Percentiles rank a stretch among this genome's conserved stretches.
These are phyloP conservation scores for Tupaia chinensis DNA, from an alignment of 2,113 vertebrate species.

Conservation along the genomic window DNA sequence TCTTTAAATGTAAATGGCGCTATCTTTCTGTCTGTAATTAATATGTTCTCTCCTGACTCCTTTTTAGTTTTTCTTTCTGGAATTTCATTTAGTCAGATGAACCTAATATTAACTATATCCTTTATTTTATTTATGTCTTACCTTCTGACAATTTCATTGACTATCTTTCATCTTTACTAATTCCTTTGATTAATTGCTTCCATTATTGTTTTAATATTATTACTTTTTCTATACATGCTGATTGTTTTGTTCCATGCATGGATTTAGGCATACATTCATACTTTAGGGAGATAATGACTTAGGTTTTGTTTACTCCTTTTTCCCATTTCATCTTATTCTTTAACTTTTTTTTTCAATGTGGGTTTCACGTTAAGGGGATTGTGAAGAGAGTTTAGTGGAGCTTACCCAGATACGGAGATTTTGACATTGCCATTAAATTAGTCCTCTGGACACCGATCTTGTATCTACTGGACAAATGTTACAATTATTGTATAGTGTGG, in stretches of 20 bases:
- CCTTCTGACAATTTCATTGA: neutral
- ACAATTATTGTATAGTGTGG: neutral
- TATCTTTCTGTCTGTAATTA: neutral
- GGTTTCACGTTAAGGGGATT: neutral
- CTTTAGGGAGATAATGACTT: neutral
- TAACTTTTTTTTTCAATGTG: neutral
- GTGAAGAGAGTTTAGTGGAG: neutral
- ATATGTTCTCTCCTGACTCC: neutral
- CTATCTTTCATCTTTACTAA: neutral
- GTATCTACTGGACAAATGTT: neutral
- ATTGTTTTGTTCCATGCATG: neutral
- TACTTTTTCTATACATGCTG: neutral
- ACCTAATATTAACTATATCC: neutral
- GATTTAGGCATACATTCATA: neutral
- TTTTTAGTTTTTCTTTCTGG: neutral
- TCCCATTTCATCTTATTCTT: neutral
- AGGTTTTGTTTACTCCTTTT: neutral
- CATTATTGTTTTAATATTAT: neutral
- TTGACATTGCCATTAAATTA: neutral
- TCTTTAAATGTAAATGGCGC: neutral
- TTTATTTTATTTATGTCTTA: neutral
- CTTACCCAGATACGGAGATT: neutral
- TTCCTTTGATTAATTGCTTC: neutral
- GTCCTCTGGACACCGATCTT: neutral
- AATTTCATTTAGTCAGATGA: neutral